phyloP scores from a whole-genome alignment of 2,888 invertebrate genomes.

The Chrysolina haemoptera region DNA sequence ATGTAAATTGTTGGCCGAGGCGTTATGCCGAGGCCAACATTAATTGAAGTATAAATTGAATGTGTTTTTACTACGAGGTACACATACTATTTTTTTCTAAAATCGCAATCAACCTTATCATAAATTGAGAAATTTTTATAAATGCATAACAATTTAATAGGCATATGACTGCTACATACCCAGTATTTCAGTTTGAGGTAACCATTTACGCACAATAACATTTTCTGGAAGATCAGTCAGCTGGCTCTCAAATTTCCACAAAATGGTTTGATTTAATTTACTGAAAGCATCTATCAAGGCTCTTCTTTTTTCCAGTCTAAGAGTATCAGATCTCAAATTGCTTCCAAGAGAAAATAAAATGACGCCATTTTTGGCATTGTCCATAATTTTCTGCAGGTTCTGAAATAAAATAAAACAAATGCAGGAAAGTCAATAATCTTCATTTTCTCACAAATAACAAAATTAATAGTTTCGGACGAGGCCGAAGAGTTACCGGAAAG shows the following conservation, averaged over 20 bases:
- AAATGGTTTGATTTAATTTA: slow-evolving; percentile 63
- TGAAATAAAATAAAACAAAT: slow-evolving; percentile 40
- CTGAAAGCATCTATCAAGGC: slow-evolving; percentile 63
- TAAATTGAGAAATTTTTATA: too few species aligned
- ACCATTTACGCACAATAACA: slow-evolving; percentile 65
- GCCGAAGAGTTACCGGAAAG: too few species aligned
- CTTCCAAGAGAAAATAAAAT: slow-evolving; percentile 67
- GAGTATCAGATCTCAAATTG: slow-evolving; percentile 59
- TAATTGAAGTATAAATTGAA: too few species aligned
- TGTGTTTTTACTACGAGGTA: too few species aligned
- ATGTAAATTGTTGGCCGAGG: too few species aligned
- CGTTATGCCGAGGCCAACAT: too few species aligned
- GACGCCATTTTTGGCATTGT: slow-evolving; percentile 64
- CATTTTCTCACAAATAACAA: too few species aligned
- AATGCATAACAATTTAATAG: too few species aligned
- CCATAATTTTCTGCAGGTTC: slow-evolving; percentile 62
- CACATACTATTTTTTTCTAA: too few species aligned
- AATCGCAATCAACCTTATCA: too few species aligned
- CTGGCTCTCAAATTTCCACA: slow-evolving; percentile 67
- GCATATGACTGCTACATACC: slow-evolving; percentile 57
- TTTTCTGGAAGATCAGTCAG: slow-evolving; percentile 63
- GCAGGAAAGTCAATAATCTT: not conserved
- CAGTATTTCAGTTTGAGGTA: slow-evolving; percentile 67
- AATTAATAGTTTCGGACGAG: too few species aligned
- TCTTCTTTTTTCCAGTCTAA: slow-evolving; percentile 56